A percentile compares a stretch with the other conserved stretches of the same genome.
These are phyloP conservation scores for Rhagoletis zephyria DNA, from an alignment of 1,140 invertebrate genomes.

Conservation along the genomic window DNA sequence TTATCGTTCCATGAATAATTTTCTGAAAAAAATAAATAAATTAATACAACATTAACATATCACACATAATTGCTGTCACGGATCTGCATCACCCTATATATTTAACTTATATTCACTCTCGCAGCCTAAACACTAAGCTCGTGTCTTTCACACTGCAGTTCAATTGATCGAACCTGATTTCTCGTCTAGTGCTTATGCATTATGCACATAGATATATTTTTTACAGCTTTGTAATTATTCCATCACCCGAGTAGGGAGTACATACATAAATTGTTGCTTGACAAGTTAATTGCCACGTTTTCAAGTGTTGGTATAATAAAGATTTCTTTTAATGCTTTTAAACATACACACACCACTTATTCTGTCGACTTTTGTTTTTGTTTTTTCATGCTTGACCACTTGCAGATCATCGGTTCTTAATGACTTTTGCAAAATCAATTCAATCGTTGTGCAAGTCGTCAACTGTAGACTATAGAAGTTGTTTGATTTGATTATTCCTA, in stretches of 20 bases:
- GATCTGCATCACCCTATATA: too few relatives aligned
- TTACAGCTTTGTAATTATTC: not conserved
- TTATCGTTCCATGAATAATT: too few relatives aligned
- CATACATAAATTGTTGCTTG: not conserved
- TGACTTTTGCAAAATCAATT: constrained; percentile 2
- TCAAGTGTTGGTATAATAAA: not conserved
- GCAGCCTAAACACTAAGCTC: too few relatives aligned
- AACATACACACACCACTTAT: not conserved
- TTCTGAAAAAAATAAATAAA: too few relatives aligned
- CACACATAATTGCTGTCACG: too few relatives aligned
- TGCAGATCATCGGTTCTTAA: constrained; percentile 11
- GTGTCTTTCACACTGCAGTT: too few relatives aligned
- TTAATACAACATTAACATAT: too few relatives aligned
- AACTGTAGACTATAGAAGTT: not conserved
- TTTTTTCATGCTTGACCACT: not conserved
- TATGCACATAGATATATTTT: too few relatives aligned
- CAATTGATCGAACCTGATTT: too few relatives aligned
- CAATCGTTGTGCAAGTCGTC: not conserved
- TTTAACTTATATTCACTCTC: too few relatives aligned
- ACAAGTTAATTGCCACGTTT: constrained; percentile 32
- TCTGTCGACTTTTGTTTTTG: not conserved
- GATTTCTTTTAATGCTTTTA: not conserved
- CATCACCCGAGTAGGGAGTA: not conserved
- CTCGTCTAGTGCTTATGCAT: too few relatives aligned
- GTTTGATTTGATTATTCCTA: not conserved